Conservation (phyloP, 2,888 invertebrate genomes). For the Oligia fasciuncula region DNA sequence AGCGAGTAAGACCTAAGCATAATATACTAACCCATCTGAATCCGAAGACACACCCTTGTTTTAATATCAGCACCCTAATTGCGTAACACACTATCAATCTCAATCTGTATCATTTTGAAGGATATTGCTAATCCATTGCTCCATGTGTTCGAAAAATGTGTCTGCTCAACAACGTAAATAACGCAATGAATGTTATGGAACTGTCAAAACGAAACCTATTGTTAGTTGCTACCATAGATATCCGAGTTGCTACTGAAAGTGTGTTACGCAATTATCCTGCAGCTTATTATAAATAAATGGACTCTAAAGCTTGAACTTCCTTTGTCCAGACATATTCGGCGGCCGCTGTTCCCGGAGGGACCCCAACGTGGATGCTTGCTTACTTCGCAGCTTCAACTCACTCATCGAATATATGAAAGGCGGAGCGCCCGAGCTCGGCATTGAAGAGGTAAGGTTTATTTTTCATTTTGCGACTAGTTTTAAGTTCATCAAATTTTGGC, state of each 20-base stretch:
- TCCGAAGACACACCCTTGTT: not conserved
- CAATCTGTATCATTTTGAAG: no score
- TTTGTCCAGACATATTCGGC: slow-evolving; percentile 91
- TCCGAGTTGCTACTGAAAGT: no score
- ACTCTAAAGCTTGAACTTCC: not conserved
- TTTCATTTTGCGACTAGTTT: not conserved
- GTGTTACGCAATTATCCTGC: no score
- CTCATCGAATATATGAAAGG: slow-evolving; percentile 92
- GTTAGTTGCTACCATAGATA: no score
- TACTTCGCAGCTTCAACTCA: slow-evolving; percentile 93
- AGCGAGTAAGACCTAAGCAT: no score
- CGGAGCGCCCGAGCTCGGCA: slow-evolving; percentile 93
- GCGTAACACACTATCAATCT: no score
- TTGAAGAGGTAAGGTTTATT: slow-evolving; percentile 89
- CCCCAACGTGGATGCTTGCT: slow-evolving; percentile 93
- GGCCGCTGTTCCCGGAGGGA: slow-evolving; percentile 93
- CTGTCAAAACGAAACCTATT: no score
- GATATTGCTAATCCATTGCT: no score
- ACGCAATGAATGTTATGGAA: no score
- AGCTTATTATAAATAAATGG: not conserved
- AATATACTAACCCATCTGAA: not conserved
- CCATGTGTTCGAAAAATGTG: no score
- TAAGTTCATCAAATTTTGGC: no score
- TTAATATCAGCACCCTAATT: not conserved
- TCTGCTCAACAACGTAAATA: no score